A percentile compares a stretch with the other conserved stretches of the same genome.
Evolutionary conservation across 1,140 invertebrate genomes (phyloP).

Genomic region (Drosophila sp.): DNA sequence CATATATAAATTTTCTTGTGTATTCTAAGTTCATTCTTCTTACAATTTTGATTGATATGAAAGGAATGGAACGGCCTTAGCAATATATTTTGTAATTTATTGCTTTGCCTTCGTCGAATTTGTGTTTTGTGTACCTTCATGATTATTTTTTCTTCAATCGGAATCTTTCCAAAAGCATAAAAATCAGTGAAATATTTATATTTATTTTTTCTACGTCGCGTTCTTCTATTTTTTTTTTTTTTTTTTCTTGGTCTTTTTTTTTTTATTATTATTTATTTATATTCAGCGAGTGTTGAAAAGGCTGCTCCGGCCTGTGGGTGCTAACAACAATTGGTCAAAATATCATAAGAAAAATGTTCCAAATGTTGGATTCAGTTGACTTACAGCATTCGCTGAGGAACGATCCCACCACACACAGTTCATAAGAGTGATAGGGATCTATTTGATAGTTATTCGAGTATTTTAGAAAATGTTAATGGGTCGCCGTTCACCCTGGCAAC

Average conservation of each 20-base stretch:
- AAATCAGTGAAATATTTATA: conserved; percentile 68
- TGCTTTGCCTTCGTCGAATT: conserved; percentile 37
- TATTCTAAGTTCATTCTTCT: neutral
- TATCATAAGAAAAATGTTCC: conserved; percentile 30
- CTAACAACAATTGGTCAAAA: conserved; percentile 55
- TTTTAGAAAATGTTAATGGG: conserved; percentile 57
- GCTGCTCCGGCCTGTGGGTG: conserved; percentile 35
- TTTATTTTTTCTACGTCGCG: conserved; percentile 69
- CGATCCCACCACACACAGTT: conserved; percentile 28
- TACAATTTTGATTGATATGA: neutral
- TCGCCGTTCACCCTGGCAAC: conserved; percentile 67
- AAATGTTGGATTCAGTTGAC: conserved; percentile 73
- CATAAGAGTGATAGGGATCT: conserved; percentile 9
- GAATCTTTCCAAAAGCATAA: conserved; percentile 34
- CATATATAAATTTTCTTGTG: neutral
- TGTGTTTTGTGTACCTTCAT: conserved; percentile 29
- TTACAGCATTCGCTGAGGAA: conserved; percentile 75
- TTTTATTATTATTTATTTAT: conserved; percentile 78
- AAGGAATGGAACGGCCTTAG: conserved; percentile 1
- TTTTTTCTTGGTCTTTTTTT: conserved; percentile 18
- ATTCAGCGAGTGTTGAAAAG: conserved; percentile 70
- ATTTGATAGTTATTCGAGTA: conserved; percentile 22
- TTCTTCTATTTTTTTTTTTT: conserved; percentile 49
- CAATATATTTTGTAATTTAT: conserved; percentile 61
- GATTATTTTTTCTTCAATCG: conserved; percentile 30